Evolutionary conservation across 2,113 vertebrate genomes (phyloP).

Genomic region (Lepus timidus): DNA sequence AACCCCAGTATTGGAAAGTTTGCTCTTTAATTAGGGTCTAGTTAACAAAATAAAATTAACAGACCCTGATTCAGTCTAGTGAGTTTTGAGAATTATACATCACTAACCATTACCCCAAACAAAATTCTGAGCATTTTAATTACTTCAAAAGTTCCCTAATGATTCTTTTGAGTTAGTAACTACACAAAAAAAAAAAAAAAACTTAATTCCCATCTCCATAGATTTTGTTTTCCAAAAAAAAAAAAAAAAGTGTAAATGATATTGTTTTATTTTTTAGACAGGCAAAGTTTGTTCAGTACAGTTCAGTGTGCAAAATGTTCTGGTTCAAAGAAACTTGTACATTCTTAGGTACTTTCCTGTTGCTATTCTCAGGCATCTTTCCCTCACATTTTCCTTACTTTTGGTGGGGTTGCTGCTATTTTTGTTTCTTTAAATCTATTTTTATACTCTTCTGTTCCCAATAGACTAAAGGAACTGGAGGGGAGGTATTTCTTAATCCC

Average conservation of each 20-base stretch:
- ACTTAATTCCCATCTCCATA: constrained; percentile 14
- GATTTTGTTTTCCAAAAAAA: not conserved
- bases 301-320: not conserved
- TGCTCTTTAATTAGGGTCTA: constrained; percentile 38
- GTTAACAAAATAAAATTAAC: constrained; percentile 48
- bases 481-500: constrained; percentile 40
- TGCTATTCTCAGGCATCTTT: not conserved
- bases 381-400: not conserved
- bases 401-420: not conserved
- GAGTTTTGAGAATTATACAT: constrained; percentile 45
- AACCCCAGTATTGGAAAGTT: not conserved
- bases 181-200: not conserved
- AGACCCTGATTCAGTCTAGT: constrained; percentile 1
- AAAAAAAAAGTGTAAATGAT: not conserved
- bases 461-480: not conserved
- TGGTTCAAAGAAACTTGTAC: not conserved
- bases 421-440: not conserved
- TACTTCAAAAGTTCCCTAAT: not conserved
- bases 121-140: constrained; percentile 30
- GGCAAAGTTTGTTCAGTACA: constrained; percentile 30
- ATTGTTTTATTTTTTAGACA: constrained; percentile 17
- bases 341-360: constrained; percentile 18
- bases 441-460: not conserved
- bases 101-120: not conserved
- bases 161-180: not conserved